Evolutionary conservation across 2,888 invertebrate species (phyloP).

Genomic region (Tetragnatha montana): DNA sequence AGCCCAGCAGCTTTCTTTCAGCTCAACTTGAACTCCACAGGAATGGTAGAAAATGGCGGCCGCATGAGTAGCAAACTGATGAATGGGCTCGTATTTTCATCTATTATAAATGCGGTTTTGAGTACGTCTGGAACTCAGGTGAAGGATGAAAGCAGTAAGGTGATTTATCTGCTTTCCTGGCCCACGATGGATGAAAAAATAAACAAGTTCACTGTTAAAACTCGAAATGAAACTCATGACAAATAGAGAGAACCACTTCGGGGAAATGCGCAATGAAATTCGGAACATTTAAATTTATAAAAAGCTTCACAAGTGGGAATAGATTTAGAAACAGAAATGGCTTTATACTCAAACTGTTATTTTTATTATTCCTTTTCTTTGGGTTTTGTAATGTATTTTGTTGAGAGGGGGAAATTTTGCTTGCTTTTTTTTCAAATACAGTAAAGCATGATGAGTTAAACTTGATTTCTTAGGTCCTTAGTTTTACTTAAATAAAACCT

Average conservation of each 20-base stretch:
- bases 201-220: background rate
- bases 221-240: background rate
- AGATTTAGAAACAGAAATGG: background rate
- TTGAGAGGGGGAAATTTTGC: too few species aligned
- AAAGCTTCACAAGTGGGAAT: background rate
- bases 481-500: too few species aligned
- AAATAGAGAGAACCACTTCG: background rate
- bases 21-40: background rate
- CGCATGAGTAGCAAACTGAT: background rate
- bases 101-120: background rate
- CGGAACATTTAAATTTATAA: background rate
- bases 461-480: too few species aligned
- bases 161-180: background rate
- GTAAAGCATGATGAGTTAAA: too few species aligned
- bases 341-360: background rate
- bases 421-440: too few species aligned
- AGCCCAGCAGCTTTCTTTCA: background rate
- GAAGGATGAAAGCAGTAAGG: background rate
- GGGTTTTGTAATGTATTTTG: too few species aligned
- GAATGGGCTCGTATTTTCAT: background rate
- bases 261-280: background rate
- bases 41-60: background rate
- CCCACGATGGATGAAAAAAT: background rate
- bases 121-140: background rate
- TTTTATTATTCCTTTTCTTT: too few species aligned